These are phyloP conservation scores for Ceyx cyanopectus DNA, from an alignment of 2,113 vertebrate species.

Conservation along the genomic window DNA sequence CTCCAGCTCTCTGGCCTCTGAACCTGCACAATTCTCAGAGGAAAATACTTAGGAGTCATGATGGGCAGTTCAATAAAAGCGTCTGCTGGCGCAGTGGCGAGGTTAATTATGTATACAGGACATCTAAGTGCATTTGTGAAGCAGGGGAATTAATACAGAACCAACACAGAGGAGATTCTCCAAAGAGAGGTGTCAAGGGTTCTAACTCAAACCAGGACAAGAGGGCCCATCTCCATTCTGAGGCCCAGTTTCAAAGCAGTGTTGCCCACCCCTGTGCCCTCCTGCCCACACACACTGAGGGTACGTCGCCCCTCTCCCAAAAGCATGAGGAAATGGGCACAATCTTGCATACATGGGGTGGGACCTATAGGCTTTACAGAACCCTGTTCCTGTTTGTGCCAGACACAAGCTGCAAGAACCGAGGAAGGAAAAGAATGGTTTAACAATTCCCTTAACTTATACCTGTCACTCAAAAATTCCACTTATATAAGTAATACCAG, in stretches of 20 bases:
- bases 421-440: background rate
- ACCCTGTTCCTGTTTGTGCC: background rate
- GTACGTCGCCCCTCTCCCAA: fast-evolving
- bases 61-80: slow-evolving; percentile 52
- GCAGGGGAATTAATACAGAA: slow-evolving; percentile 7
- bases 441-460: background rate
- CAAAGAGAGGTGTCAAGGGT: background rate
- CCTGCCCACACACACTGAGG: fast-evolving
- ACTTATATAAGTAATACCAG: background rate
- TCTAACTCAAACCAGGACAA: background rate
- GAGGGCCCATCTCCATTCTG: background rate
- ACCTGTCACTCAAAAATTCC: background rate
- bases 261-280: background rate
- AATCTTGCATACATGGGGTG: fast-evolving
- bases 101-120: slow-evolving; percentile 23
- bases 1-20: slow-evolving; percentile 66
- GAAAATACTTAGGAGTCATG: slow-evolving; percentile 54
- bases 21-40: slow-evolving; percentile 53
- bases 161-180: fast-evolving
- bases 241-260: background rate
- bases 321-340: background rate
- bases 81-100: background rate
- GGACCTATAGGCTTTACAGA: background rate
- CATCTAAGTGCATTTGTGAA: slow-evolving; percentile 11
- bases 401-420: background rate